Conservation (phyloP, 2,888 invertebrate genomes). For the Andrena fulva region DNA sequence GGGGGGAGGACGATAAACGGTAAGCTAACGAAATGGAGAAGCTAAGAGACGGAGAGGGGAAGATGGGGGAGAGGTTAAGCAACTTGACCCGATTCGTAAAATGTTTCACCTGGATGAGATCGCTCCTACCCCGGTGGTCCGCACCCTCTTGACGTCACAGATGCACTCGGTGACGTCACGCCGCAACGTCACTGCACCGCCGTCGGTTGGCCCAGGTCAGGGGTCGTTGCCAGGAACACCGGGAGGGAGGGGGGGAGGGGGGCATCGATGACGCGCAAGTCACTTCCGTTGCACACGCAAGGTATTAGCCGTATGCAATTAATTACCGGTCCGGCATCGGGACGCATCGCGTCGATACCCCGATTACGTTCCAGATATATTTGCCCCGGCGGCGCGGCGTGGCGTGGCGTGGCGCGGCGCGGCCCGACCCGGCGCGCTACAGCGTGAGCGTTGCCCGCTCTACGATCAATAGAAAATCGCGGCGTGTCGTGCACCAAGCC, state of each 20-base stretch:
- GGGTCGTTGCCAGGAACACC: conserved; percentile 63
- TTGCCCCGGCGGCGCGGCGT: not conserved
- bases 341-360: conserved; percentile 57
- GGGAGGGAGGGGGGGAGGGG: not conserved
- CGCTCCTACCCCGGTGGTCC: conserved; percentile 72
- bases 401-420: no score
- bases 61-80: conserved; percentile 34
- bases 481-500: not conserved
- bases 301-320: conserved; percentile 62
- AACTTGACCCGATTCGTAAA: conserved; percentile 70
- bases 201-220: conserved; percentile 85
- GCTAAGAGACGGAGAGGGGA: not conserved
- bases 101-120: conserved; percentile 73
- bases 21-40: conserved; percentile 34
- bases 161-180: conserved; percentile 85
- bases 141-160: conserved; percentile 84
- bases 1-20: conserved; percentile 27
- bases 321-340: conserved; percentile 61
- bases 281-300: conserved; percentile 56
- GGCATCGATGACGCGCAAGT: conserved; percentile 65
- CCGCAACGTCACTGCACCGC: conserved; percentile 85
- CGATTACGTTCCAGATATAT: conserved; percentile 51
- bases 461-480: conserved; percentile 31
- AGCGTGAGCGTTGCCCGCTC: not conserved
- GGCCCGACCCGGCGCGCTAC: no score